Conservation (phyloP, 2,113 vertebrate species). For the Atractosteus spatula region DNA sequence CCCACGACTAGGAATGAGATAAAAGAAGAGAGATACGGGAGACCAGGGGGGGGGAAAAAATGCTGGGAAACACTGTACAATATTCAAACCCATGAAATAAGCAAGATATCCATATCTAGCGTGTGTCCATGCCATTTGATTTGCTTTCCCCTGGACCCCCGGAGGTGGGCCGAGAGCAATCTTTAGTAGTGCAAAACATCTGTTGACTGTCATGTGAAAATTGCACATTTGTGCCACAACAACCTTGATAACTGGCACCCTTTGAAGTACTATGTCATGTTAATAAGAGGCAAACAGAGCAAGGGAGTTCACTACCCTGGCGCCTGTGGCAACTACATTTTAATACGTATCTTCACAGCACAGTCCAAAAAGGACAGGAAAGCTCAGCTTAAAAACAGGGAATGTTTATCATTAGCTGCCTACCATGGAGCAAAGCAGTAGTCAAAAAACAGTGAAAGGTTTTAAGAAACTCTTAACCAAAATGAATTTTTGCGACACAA, state of each 20-base stretch:
- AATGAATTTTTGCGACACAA: too few species aligned
- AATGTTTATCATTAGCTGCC: too few species aligned
- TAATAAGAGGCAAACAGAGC: not conserved
- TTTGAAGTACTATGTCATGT: not conserved
- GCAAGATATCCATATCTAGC: conserved; percentile 3
- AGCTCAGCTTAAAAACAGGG: too few species aligned
- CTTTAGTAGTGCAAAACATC: conserved; percentile 20
- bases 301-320: not conserved
- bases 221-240: conserved; percentile 1
- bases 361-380: too few species aligned
- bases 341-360: too few species aligned
- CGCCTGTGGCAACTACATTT: not conserved
- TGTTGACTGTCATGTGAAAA: conserved; percentile 8
- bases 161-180: conserved; percentile 13
- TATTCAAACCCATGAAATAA: not conserved
- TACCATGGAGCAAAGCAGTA: too few species aligned
- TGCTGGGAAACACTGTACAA: not conserved
- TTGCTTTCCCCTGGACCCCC: not conserved
- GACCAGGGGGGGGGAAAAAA: not conserved
- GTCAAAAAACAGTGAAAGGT: too few species aligned
- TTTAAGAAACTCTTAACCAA: too few species aligned
- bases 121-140: conserved; percentile 8
- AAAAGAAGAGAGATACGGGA: not conserved
- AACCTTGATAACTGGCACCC: not conserved
- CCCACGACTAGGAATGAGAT: not conserved